phyloP scores from a whole-genome alignment of 2,797 vertebrate species.

The Serranus cabrilla region DNA sequence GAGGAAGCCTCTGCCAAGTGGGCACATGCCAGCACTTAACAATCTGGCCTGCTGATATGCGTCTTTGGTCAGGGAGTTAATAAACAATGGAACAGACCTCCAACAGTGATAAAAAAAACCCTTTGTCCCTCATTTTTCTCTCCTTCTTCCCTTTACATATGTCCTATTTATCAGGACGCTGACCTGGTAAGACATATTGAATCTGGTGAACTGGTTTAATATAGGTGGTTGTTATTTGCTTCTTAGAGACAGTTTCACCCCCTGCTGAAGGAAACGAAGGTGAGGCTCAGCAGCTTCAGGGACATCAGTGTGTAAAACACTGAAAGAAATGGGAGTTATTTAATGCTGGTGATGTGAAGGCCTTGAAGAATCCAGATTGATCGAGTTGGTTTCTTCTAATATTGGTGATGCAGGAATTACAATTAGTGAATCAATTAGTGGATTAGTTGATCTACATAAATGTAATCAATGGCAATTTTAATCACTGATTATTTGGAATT shows the following conservation, averaged over 20 bases:
- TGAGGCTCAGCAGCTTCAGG: not conserved
- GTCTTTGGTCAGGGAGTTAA: constrained; percentile 55
- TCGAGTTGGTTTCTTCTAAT: not conserved
- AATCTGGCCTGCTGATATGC: constrained; percentile 46
- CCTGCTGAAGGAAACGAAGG: constrained; percentile 14
- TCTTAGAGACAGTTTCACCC: not conserved
- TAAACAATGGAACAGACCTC: constrained; percentile 54
- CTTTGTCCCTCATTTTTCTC: not conserved
- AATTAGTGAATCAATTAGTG: not conserved
- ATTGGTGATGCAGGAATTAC: not conserved
- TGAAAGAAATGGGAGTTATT: not conserved
- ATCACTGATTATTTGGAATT: not conserved
- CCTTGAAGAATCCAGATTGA: not conserved
- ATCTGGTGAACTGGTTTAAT: constrained; percentile 21
- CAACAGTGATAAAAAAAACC: not conserved
- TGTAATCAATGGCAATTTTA: not conserved
- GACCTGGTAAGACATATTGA: constrained; percentile 13
- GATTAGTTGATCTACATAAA: not conserved
- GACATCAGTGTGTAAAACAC: not conserved
- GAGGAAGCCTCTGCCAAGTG: constrained; percentile 57
- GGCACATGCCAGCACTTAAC: constrained; percentile 59
- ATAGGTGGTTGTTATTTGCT: constrained; percentile 7
- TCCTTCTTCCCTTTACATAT: not conserved
- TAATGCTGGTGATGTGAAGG: not conserved
- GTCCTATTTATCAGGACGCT: constrained; percentile 19